phyloP scores from a whole-genome alignment of 2,888 invertebrate species.

The Eristalinus aeneus region DNA sequence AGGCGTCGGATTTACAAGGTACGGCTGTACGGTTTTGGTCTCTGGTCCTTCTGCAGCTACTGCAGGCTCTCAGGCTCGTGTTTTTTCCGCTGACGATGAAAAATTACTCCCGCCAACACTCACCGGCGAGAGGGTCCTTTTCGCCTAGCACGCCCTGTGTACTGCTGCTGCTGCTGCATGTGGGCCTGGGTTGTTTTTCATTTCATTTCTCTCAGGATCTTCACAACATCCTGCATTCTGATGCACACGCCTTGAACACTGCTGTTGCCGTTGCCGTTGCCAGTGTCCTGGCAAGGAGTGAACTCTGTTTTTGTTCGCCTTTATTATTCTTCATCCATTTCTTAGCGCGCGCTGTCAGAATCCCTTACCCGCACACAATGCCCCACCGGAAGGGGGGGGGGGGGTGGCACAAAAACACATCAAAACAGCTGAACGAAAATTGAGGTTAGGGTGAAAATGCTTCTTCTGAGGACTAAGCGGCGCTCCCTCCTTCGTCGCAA shows the following conservation, averaged over 20 bases:
- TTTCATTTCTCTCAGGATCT: constrained; percentile 27
- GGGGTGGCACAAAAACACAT: constrained; percentile 22
- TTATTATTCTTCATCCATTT: constrained; percentile 70
- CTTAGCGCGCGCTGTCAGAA: constrained; percentile 64
- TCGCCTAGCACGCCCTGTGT: neutral
- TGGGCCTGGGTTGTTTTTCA: constrained; percentile 55
- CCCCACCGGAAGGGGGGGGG: neutral
- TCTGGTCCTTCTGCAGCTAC: constrained; percentile 24
- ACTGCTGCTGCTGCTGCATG: constrained; percentile 24
- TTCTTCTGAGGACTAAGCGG: constrained; percentile 41
- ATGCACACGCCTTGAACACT: constrained; percentile 50
- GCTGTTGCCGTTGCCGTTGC: neutral
- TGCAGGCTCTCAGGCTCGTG: constrained; percentile 33
- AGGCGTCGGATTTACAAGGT: constrained; percentile 18
- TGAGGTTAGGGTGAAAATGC: constrained; percentile 61
- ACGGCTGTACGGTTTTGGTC: constrained; percentile 12
- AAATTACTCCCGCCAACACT: constrained; percentile 60
- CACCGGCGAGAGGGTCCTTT: constrained; percentile 34
- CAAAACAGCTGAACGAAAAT: constrained; percentile 58
- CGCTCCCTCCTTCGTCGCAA: constrained; percentile 6
- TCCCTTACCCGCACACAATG: constrained; percentile 55
- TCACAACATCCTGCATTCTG: constrained; percentile 61
- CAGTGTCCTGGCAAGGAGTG: constrained; percentile 53
- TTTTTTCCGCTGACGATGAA: constrained; percentile 65
- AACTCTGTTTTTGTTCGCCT: constrained; percentile 55